Conservation (phyloP, 37 sponge, comb jelly and placozoan species). For the Geodia barretti region DNA sequence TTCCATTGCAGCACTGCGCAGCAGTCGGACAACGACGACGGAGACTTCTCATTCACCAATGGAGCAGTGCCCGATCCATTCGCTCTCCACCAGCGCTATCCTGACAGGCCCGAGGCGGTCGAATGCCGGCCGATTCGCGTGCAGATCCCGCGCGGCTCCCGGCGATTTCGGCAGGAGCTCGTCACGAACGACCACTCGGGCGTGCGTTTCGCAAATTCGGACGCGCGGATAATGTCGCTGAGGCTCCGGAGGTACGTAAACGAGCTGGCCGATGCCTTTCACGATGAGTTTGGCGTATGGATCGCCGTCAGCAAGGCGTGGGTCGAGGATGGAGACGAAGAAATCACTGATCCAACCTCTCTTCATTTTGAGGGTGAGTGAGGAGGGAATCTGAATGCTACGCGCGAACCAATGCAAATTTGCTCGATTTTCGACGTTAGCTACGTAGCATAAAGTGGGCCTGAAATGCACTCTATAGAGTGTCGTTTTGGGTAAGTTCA, state of each 20-base stretch:
- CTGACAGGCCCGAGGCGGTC: slow-evolving; percentile 55
- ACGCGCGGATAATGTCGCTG: slow-evolving; percentile 70
- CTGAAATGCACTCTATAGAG: too few species aligned
- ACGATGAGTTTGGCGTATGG: not conserved
- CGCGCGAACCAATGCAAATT: too few species aligned
- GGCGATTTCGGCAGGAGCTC: slow-evolving; percentile 49
- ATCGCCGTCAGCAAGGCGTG: slow-evolving; percentile 60
- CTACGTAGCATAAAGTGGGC: too few species aligned
- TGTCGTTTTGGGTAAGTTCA: too few species aligned
- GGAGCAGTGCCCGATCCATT: slow-evolving; percentile 51
- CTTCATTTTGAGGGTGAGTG: slow-evolving; percentile 84
- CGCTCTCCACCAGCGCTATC: slow-evolving; percentile 42
- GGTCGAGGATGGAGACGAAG: slow-evolving; percentile 30
- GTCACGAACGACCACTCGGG: slow-evolving; percentile 26
- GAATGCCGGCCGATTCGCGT: slow-evolving; percentile 78
- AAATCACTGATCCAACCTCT: slow-evolving; percentile 31
- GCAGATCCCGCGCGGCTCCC: slow-evolving; percentile 61
- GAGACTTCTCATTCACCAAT: slow-evolving; percentile 19
- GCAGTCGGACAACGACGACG: too few species aligned
- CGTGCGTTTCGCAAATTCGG: slow-evolving; percentile 36
- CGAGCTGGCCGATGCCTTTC: slow-evolving; percentile 38
- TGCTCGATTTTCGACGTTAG: too few species aligned
- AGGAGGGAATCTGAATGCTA: too few species aligned
- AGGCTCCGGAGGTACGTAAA: slow-evolving; percentile 51
- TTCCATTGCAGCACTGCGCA: not conserved